Base-by-base conservation (phyloP, 2,113 vertebrate species). In the Camelus bactrianus region DNA sequence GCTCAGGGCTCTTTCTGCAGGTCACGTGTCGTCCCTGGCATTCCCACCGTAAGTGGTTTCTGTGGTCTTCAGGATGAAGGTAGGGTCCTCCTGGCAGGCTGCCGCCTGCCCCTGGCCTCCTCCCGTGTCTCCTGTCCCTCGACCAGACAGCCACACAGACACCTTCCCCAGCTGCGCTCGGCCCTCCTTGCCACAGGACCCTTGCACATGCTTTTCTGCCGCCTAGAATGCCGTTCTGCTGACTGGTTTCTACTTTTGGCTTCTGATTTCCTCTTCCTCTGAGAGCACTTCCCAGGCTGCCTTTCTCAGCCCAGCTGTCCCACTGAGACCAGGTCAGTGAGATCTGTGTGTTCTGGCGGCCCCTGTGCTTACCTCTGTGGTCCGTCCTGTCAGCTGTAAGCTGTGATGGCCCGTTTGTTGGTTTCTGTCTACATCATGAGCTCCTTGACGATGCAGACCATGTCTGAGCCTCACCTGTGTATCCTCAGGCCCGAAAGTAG, bases 21-120 rank as follows among this genome's bases (percentile, higher is more conserved):
- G 38, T 35, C 3, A 32, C 42, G 1, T 3, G 12, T 1, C 2
- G 0, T 3, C 7, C 2, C 24, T 2, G 1, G 8, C 10, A 19
- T 6, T 15, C 58, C 19, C 56, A 1, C 3, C 8, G 2, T 3
- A 65, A 5, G 10, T 6, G 56, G 26, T 19, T n/a, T 69, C 58
- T 1, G 0, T 3, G 15, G n/a, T 54, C 52, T 48, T n/a, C 42
- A 17, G 4, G 54, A 2, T 0, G n/a, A 48, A n/a, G n/a, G n/a
- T 1, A 4, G 32, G 42, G 52, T 19, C 13, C 10, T 42, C 17
- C 42, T 7, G 3, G 20, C 26, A 6, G 30, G 30, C 6, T 0
- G 1, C 80, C 9, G 42, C 62, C 62, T 17, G 22, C 79, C 8
- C 35, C 58, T 22, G 22, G 15, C n/a, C n/a, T 16, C 16, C 10